A percentile compares a stretch with the other conserved stretches of the same genome.
Evolutionary conservation across 2,797 vertebrate genomes (phyloP).

Genomic region (Aldrovandia affinis): DNA sequence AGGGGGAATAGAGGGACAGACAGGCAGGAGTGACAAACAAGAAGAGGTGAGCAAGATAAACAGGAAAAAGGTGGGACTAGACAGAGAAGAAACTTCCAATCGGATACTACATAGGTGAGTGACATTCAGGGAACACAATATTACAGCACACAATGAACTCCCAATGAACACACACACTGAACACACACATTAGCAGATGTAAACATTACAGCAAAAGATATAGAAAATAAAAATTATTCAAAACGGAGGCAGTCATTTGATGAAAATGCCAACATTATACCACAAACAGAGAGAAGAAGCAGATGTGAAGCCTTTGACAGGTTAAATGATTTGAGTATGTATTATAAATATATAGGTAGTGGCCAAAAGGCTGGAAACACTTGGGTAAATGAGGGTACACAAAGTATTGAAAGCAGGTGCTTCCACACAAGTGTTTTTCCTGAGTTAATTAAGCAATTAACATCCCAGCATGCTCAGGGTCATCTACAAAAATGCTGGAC

Average conservation of each 20-base stretch:
- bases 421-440: too few relatives aligned
- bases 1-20: background rate
- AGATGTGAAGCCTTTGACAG: background rate
- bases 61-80: background rate
- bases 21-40: background rate
- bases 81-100: background rate
- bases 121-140: background rate
- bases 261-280: background rate
- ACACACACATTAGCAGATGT: constrained; percentile 5
- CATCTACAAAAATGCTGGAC: too few relatives aligned
- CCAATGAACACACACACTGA: background rate
- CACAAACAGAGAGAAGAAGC: background rate
- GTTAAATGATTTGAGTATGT: background rate
- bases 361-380: too few relatives aligned
- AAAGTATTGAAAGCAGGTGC: too few relatives aligned
- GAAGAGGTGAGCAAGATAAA: background rate
- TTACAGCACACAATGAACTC: background rate
- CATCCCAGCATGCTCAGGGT: too few relatives aligned
- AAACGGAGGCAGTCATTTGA: background rate
- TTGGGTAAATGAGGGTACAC: too few relatives aligned
- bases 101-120: background rate
- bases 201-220: background rate
- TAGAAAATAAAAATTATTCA: background rate
- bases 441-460: too few relatives aligned
- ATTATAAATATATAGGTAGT: too few relatives aligned